Percentiles rank a stretch among this genome's conserved stretches.
Evolutionary conservation across 2,797 vertebrate genomes (phyloP).

Genomic region (Synanceia verrucosa): DNA sequence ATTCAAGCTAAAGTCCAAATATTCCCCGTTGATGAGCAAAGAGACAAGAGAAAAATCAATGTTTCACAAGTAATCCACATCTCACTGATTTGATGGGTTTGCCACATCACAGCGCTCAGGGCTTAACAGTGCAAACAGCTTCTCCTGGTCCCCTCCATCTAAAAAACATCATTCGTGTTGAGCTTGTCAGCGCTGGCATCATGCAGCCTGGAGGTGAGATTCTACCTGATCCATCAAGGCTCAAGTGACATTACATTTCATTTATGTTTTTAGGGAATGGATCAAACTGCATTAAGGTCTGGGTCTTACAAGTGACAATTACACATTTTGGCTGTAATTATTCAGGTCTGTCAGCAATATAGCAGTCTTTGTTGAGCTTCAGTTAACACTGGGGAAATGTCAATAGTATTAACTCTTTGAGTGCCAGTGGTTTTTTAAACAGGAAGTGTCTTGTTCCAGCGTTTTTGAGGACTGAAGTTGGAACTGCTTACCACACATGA

Average conservation of each 20-base stretch:
- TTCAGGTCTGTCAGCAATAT: not conserved
- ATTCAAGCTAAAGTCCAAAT: slow-evolving; percentile 18
- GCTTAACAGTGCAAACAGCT: slow-evolving; percentile 39
- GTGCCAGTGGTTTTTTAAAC: too few relatives aligned
- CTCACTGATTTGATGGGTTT: slow-evolving; percentile 23
- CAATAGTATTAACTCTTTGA: too few relatives aligned
- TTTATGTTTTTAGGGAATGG: slow-evolving; percentile 21
- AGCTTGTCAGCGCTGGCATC: slow-evolving; percentile 34
- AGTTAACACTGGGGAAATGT: too few relatives aligned
- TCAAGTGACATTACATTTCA: slow-evolving; percentile 29
- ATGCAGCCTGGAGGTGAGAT: slow-evolving; percentile 36
- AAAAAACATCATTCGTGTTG: slow-evolving; percentile 24
- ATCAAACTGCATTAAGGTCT: slow-evolving; percentile 24
- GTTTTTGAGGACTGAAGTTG: too few relatives aligned
- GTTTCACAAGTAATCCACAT: slow-evolving; percentile 44
- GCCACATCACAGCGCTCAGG: slow-evolving; percentile 27
- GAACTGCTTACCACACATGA: too few relatives aligned
- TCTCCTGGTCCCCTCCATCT: slow-evolving; percentile 3
- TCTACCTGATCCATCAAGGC: slow-evolving; percentile 4
- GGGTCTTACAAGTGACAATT: slow-evolving; percentile 19
- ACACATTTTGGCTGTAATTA: slow-evolving; percentile 1
- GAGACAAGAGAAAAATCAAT: slow-evolving; percentile 36
- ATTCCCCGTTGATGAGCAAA: slow-evolving; percentile 11
- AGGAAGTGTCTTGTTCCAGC: too few relatives aligned
- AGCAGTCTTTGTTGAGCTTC: not conserved